Conservation (phyloP, 2,113 vertebrate species). For the Odobenus rosmarus region DNA sequence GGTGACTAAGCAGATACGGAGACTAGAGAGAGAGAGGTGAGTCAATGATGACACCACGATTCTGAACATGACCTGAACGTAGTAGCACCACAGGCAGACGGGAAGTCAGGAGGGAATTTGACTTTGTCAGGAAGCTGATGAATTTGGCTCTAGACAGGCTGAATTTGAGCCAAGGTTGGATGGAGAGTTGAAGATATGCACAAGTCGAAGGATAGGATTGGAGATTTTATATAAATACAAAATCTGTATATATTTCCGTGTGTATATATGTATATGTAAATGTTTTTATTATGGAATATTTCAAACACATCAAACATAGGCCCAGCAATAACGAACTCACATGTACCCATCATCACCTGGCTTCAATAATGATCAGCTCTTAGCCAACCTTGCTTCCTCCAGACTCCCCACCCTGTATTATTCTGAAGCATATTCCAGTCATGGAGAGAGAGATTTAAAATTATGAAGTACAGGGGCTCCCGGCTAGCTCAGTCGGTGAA, state of each 20-base stretch:
- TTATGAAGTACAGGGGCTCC: not conserved
- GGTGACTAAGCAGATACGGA: not conserved
- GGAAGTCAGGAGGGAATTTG: not conserved
- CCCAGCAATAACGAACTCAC: not conserved
- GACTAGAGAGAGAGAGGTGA: not conserved
- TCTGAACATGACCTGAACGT: not conserved
- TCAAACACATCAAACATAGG: not conserved
- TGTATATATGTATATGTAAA: not conserved
- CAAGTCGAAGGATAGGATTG: not conserved
- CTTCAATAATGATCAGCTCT: not conserved
- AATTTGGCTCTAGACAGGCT: not conserved
- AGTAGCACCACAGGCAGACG: fast-evolving
- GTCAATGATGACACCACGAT: fast-evolving
- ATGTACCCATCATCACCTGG: not conserved
- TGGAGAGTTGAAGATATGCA: not conserved
- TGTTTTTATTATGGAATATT: not conserved
- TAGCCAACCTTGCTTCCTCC: too few species aligned
- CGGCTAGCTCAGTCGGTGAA: not conserved
- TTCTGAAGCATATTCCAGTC: not conserved
- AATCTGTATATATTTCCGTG: not conserved
- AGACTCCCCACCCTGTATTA: not conserved
- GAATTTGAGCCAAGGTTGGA: not conserved
- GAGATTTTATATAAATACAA: not conserved
- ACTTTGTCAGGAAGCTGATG: not conserved
- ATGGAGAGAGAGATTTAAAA: not conserved